Evolutionary conservation across 2,113 vertebrate species (phyloP).

Genomic region (Passer domesticus): DNA sequence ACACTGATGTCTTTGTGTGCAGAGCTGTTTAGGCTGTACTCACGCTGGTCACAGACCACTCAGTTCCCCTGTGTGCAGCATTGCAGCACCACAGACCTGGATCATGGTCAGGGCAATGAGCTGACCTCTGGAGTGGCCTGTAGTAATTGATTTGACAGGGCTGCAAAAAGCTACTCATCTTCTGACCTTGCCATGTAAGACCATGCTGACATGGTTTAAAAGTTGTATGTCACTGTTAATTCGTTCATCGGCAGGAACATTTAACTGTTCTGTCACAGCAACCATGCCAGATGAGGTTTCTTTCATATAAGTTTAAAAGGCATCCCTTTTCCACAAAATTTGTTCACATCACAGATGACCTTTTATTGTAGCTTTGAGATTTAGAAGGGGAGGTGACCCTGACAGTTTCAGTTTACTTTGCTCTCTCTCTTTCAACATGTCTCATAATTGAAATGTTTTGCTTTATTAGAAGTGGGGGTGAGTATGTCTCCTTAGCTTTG

Average conservation of each 20-base stretch:
- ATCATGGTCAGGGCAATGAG: not conserved
- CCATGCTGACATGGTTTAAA: not conserved
- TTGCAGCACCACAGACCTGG: not conserved
- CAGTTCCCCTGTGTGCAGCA: fast-evolving
- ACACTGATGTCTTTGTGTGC: not conserved
- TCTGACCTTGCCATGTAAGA: not conserved
- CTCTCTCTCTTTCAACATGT: not conserved
- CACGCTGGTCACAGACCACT: fast-evolving
- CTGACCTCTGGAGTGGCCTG: not conserved
- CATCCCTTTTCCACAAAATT: not conserved
- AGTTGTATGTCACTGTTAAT: not conserved
- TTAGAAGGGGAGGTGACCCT: not conserved
- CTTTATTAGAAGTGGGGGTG: not conserved
- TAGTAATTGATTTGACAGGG: constrained; percentile 1
- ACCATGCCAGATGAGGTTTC: not conserved
- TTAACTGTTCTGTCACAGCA: not conserved
- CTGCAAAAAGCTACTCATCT: not conserved
- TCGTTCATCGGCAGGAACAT: not conserved
- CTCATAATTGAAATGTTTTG: not conserved
- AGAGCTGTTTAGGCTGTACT: not conserved
- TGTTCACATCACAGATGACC: not conserved
- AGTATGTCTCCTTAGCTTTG: not conserved
- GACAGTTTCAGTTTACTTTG: not conserved
- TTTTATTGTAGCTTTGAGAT: not conserved
- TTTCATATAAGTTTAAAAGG: not conserved